phyloP scores from a whole-genome alignment of 2,113 vertebrate species.

The Zosterops hypoxanthus region DNA sequence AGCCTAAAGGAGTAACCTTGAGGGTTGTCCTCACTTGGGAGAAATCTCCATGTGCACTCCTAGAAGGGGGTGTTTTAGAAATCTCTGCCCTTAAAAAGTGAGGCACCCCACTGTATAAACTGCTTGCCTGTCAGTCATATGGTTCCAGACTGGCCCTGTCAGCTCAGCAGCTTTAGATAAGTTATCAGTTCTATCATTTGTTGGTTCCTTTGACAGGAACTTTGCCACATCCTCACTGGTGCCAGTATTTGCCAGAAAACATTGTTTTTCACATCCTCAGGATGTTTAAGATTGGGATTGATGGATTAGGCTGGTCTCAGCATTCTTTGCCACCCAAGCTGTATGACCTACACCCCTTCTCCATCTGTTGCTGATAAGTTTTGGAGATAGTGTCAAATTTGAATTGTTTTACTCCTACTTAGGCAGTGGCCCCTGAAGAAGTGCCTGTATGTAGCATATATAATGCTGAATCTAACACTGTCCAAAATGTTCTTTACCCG shows the following conservation, averaged over 20 bases:
- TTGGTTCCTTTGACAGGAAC: neutral
- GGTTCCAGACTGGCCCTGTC: neutral
- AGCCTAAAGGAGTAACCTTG: neutral
- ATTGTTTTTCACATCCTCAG: neutral
- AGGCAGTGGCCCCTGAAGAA: neutral
- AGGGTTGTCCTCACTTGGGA: neutral
- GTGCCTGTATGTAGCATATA: accelerated
- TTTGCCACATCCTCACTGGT: neutral
- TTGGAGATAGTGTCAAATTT: neutral
- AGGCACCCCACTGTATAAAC: neutral
- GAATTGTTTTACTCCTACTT: neutral
- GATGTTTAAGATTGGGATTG: neutral
- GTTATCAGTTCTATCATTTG: neutral
- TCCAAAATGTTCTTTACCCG: neutral
- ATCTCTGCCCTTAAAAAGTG: neutral
- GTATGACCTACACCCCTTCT: neutral
- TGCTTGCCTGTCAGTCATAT: neutral
- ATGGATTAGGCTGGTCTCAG: neutral
- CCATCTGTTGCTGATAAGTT: neutral
- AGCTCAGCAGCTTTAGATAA: neutral
- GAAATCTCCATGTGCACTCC: too few species aligned
- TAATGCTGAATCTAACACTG: neutral
- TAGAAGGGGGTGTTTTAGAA: neutral
- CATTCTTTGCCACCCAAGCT: neutral
- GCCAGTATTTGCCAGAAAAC: neutral